phyloP scores from a whole-genome alignment of 2,113 vertebrate species.

The Bambusicola thoracicus region DNA sequence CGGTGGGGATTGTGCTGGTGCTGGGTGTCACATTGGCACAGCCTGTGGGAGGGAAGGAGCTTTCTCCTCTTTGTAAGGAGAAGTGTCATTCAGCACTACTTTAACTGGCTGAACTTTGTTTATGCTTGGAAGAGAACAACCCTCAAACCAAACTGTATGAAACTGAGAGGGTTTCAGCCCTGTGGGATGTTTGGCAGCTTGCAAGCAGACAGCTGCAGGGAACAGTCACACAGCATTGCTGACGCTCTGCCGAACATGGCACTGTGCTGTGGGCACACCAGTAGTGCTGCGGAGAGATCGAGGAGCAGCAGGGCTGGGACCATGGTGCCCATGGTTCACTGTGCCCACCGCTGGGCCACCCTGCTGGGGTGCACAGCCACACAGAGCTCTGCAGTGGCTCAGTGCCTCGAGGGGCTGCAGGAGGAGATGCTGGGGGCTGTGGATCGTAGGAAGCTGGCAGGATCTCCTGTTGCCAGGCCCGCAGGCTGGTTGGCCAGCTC shows the following conservation, averaged over 20 bases:
- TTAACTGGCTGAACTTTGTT: not conserved
- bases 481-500: accelerated
- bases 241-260: no score
- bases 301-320: no score
- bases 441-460: accelerated
- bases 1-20: no score
- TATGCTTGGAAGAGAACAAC: not conserved
- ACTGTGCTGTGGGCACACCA: no score
- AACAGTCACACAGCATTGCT: no score
- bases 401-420: not conserved
- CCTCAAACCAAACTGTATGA: no score
- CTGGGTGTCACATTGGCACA: not conserved
- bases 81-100: no score
- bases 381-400: not conserved
- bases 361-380: not conserved
- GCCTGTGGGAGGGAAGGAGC: not conserved
- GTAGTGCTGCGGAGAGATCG: no score
- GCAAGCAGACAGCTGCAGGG: no score
- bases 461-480: accelerated
- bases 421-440: accelerated
- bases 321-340: no score
- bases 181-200: no score
- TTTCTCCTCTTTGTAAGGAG: not conserved
- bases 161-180: no score
- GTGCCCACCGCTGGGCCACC: not conserved